A percentile compares a stretch with the other conserved stretches of the same genome.
Conservation (phyloP, 2,888 invertebrate genomes). For the Macrophya annulata region DNA sequence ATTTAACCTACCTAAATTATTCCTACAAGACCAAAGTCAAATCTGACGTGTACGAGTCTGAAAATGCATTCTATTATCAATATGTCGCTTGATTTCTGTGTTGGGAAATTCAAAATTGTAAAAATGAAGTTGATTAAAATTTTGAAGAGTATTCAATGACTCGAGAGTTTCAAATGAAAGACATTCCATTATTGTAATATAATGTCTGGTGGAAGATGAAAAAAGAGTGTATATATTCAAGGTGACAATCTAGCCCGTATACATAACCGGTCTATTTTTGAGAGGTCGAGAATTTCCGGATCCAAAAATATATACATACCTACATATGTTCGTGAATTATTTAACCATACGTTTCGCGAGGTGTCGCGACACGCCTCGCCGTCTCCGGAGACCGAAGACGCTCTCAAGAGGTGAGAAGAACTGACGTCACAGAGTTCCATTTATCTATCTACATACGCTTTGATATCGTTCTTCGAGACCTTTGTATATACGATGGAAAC, state of each 20-base stretch:
- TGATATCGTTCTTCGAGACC: conserved; percentile 61
- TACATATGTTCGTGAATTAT: conserved; percentile 72
- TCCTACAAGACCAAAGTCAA: background rate
- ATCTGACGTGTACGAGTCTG: background rate
- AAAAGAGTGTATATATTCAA: background rate
- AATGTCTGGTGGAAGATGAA: background rate
- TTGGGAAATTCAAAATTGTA: background rate
- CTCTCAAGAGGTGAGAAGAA: conserved; percentile 68
- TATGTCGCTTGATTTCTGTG: background rate
- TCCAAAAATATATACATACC: conserved; percentile 10
- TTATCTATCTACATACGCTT: conserved; percentile 76
- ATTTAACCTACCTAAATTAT: background rate
- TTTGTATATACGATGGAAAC: conserved; percentile 31
- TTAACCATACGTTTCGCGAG: conserved; percentile 65
- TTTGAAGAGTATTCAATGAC: background rate
- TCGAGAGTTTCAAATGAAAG: background rate
- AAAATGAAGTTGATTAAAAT: background rate
- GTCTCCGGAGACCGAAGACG: conserved; percentile 73
- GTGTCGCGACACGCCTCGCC: conserved; percentile 66
- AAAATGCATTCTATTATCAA: background rate
- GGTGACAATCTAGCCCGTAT: background rate
- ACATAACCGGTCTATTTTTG: conserved; percentile 19
- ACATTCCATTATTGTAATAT: background rate
- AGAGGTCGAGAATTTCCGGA: conserved; percentile 24
- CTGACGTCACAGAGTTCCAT: conserved; percentile 74